These are phyloP conservation scores for Gobio occitaniae DNA, from an alignment of 2,797 vertebrate genomes.

Conservation along the genomic window DNA sequence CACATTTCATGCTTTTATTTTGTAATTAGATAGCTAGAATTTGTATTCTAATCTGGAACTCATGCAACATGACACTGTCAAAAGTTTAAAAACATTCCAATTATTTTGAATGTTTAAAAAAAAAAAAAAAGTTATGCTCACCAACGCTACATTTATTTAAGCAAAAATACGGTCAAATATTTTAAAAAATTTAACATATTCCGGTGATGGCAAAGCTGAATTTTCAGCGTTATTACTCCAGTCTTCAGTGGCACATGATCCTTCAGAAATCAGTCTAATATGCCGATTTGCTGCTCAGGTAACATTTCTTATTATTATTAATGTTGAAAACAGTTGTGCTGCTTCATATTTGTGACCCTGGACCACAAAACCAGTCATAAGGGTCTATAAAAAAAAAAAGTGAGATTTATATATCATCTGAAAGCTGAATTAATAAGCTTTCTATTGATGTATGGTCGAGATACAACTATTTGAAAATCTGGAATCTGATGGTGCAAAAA, in stretches of 20 bases:
- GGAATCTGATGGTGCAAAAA: too few species aligned
- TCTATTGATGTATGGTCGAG: too few species aligned
- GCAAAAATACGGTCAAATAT: too few species aligned
- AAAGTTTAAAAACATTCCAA: not conserved
- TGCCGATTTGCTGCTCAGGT: not conserved
- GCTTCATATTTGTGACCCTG: not conserved
- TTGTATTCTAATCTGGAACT: not conserved
- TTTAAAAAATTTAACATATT: not conserved
- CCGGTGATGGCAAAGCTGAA: not conserved
- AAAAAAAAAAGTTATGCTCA: too few species aligned
- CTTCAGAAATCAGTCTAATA: not conserved
- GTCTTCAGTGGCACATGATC: not conserved
- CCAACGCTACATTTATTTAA: not conserved
- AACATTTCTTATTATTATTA: not conserved
- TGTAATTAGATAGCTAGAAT: not conserved
- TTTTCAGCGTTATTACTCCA: not conserved
- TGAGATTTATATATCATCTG: too few species aligned
- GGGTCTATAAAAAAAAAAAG: too few species aligned
- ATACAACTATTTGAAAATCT: too few species aligned
- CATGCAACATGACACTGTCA: not conserved
- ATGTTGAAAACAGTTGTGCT: not conserved
- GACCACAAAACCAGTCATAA: too few species aligned
- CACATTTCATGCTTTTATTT: constrained; percentile 28
- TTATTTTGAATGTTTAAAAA: not conserved
- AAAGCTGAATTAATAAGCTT: too few species aligned